Evolutionary conservation across 2,113 vertebrate genomes (phyloP), one percentile per base, ranked within the genome.

Genomic region (Chloropsis cyanopogon): DNA sequence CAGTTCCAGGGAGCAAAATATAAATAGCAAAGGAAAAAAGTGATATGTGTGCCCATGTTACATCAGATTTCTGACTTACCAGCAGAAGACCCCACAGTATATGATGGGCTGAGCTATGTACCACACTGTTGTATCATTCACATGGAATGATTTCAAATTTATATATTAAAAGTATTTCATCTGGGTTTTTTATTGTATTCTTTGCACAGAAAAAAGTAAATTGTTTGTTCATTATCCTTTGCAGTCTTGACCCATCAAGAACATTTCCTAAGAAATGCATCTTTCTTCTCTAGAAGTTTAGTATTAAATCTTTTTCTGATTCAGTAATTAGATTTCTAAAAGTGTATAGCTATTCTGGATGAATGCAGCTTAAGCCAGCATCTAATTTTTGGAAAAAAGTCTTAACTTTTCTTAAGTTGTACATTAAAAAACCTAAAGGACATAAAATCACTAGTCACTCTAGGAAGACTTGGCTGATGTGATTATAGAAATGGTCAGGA

Each of bases 361-460:
- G 60, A 66, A 66, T 28, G 9, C 68, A 80, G 42, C 50, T 80
- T 52, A 80, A 93, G 28, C 12, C 70, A 87, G 50, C 29, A 78
- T 41, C n/a, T 65, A 44, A 33, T 23, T 66, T 79, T 80, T 77
- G 28, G 37, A 5, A 66, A 81, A 81, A 72, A 26, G 17, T 65
- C 53, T 70, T 70, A n/a, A 28, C 15, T 83, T 86, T 86, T 68
- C 60, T 92, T 14, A 70, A 83, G 53, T 35, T 81, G 20, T 73
- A 73, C n/a, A 49, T 78, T 83, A 69, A 93, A 86, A 93, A 92
- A 60, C 23, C 25, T 53, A 69, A 66, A 63, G 33, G 68, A 94
- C 33, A 42, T 90, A 96, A 92, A 90, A 81, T 96, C 79, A 88
- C 88, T 88, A 71, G 90, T 92, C 88, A 90, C 88, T 96, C 80